Base-by-base conservation (phyloP, 2,797 vertebrate species). In the Sebastes oblongus region DNA sequence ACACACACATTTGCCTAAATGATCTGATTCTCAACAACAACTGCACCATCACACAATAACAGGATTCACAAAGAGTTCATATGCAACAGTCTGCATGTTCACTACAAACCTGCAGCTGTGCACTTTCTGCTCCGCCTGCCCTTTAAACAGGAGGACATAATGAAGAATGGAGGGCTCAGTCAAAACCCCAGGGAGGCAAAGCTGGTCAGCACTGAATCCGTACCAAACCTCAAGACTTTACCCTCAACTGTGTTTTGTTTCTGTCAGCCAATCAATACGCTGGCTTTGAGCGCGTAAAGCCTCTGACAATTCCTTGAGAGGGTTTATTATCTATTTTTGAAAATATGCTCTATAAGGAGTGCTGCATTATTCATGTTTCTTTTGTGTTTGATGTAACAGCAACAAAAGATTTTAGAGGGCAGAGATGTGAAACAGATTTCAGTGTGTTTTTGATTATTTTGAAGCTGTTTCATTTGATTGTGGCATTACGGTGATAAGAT, bases 111-210 rank as follows among this genome's bases (percentile, higher is more conserved):
- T 69, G 83, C 86, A 87, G 78, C 77, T 72, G 73, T 74, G 76
- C 60, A 67, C 34, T 83, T 91, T 89, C 82, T 88, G 82, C 83
- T 91, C 50, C 68, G 81, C 56, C 68, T 72, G 86, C 59, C 62
- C 56, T 90, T 93, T 88, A 71, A 82, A 80, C 61, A 42, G 24
- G 27, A 58, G 83, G 82, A 85, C 70, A 74, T 68, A 66, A 86
- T 83, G 86, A 91, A 84, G 27, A 78, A 86, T 72, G 66, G 73
- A 83, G 73, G 78, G 75, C 77, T 88, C 85, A 78, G 85, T 82
- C 62, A 59, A 59, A 85, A 90, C 83, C 82, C 66, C 68, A 32
- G 88, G 84, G 91, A 91, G 81, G 86, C 81, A 80, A 60, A 79
- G 77, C 67, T 66, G 74, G 72, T 78, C 72, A 77, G 81, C 74